Percentiles rank a stretch among this genome's conserved stretches.
These are phyloP conservation scores for Xiphorhynchus elegans DNA, from an alignment of 2,113 vertebrate species.

Conservation along the genomic window DNA sequence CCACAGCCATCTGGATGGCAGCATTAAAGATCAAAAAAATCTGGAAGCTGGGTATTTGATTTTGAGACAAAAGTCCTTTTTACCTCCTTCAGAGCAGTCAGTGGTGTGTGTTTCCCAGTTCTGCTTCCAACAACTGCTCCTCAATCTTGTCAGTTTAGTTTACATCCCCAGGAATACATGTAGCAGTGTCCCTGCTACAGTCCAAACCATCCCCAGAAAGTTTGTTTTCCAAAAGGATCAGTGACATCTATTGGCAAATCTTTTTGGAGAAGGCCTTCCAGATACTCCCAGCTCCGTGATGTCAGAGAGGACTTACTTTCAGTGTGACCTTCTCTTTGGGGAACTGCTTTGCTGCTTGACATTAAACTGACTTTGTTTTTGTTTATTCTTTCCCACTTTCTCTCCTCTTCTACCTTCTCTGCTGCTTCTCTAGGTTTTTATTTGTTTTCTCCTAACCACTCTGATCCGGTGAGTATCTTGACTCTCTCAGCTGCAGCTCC, in stretches of 20 bases:
- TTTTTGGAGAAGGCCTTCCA: not conserved
- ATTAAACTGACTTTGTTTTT: not conserved
- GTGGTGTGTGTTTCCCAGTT: not conserved
- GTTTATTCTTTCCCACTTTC: not conserved
- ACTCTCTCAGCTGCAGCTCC: not conserved
- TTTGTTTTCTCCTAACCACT: constrained; percentile 91
- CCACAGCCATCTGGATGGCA: not conserved
- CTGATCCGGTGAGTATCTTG: constrained; percentile 86
- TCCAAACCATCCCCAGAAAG: not conserved
- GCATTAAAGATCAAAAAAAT: not conserved
- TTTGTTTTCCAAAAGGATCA: not conserved
- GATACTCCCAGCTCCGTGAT: not conserved
- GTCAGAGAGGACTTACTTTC: not conserved
- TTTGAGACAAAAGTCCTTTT: not conserved
- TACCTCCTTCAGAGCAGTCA: not conserved
- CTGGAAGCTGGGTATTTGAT: not conserved
- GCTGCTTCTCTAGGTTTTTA: constrained; percentile 86
- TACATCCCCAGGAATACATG: not conserved
- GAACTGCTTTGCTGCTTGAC: not conserved
- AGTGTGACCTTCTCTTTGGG: not conserved
- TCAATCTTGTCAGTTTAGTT: not conserved
- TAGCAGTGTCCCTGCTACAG: not conserved
- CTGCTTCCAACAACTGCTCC: not conserved
- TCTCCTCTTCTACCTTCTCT: not conserved
- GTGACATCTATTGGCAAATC: not conserved